Conservation (phyloP, 2,113 vertebrate species). For the Isichthys henryi region DNA sequence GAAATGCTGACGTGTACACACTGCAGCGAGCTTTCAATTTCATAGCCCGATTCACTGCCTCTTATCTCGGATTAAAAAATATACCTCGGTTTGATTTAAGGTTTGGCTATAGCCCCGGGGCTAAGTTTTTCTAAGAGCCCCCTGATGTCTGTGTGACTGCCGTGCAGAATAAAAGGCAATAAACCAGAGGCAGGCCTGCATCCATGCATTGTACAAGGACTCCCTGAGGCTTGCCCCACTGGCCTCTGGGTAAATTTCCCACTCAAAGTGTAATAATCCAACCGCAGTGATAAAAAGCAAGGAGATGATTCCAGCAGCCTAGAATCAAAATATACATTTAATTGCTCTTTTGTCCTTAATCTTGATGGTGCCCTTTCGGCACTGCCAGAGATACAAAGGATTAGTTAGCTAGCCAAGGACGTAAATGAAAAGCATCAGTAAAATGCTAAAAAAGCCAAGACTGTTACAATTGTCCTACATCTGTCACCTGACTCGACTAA, state of each 20-base stretch:
- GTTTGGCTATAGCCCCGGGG: constrained; percentile 64
- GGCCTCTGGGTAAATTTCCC: constrained; percentile 74
- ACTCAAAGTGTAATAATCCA: constrained; percentile 76
- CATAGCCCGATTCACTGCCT: constrained; percentile 38
- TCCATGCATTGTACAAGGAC: constrained; percentile 63
- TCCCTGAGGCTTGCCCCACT: constrained; percentile 72
- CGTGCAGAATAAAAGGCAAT: constrained; percentile 74
- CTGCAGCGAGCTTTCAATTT: constrained; percentile 24
- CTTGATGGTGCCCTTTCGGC: neutral
- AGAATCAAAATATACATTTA: constrained; percentile 24
- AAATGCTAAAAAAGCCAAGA: neutral
- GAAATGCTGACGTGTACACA: neutral
- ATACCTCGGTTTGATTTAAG: constrained; percentile 65
- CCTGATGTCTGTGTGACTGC: constrained; percentile 70
- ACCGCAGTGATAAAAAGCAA: constrained; percentile 44
- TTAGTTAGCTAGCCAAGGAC: neutral
- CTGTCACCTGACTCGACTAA: neutral
- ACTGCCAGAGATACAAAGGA: neutral
- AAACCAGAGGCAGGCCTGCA: constrained; percentile 59
- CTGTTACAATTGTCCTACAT: neutral
- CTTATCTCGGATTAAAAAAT: constrained; percentile 59
- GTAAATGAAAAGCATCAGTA: neutral
- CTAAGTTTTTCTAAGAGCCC: constrained; percentile 71
- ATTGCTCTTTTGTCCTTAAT: constrained; percentile 19
- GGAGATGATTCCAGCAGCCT: neutral